These are phyloP conservation scores for Pentalonia nigronervosa DNA, from an alignment of 1,140 invertebrate species.

Conservation along the genomic window DNA sequence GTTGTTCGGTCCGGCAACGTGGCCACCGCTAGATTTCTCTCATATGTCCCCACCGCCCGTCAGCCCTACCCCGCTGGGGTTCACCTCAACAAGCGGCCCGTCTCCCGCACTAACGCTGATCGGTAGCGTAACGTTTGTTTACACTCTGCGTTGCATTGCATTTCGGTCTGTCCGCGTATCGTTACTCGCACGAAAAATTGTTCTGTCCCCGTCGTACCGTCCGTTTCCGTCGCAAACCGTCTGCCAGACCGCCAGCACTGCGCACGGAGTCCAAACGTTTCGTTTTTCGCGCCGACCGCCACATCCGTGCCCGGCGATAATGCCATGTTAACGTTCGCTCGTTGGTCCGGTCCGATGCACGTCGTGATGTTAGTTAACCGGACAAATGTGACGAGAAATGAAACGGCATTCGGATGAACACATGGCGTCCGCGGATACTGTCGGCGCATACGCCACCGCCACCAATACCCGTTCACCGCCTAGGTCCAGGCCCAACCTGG, in stretches of 20 bases:
- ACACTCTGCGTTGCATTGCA: slow-evolving; percentile 57
- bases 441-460: slow-evolving; percentile 55
- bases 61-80: slow-evolving; percentile 4
- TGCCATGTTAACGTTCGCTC: slow-evolving; percentile 34
- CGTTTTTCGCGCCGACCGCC: neutral
- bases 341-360: neutral
- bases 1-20: slow-evolving; percentile 45
- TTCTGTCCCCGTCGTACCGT: slow-evolving; percentile 29
- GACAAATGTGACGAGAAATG: slow-evolving; percentile 60
- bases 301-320: neutral
- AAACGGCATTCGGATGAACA: slow-evolving; percentile 60
- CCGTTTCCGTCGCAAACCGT: slow-evolving; percentile 18
- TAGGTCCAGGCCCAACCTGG: slow-evolving; percentile 57
- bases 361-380: slow-evolving; percentile 56
- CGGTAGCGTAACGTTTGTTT: slow-evolving; percentile 58
- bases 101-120: slow-evolving; percentile 57
- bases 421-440: slow-evolving; percentile 59
- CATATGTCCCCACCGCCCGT: slow-evolving; percentile 53
- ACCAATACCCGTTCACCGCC: slow-evolving; percentile 58
- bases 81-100: slow-evolving; percentile 58
- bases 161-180: slow-evolving; percentile 38
- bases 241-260: neutral
- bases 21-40: slow-evolving; percentile 49
- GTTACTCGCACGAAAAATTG: slow-evolving; percentile 39
- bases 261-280: neutral